Evolutionary conservation across 2,113 vertebrate genomes (phyloP), one percentile per base, ranked within the genome.

Genomic region (Myrmecophaga tridactyla): DNA sequence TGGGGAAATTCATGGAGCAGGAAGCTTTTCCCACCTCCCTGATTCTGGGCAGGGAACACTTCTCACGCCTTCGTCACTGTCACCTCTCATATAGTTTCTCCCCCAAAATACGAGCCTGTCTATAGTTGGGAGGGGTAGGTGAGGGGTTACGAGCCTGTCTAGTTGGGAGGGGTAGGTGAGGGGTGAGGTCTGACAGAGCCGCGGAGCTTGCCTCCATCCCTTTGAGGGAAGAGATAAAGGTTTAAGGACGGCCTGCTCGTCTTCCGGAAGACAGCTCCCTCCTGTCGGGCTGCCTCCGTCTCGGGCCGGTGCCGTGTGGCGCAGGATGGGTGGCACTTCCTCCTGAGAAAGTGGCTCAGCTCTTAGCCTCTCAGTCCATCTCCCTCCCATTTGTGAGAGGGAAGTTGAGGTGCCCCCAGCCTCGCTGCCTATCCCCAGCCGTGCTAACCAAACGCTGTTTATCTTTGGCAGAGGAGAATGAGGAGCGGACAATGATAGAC

Each of bases 401-500:
- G 51, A 6, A 12, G 1, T 48, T 0, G 4, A 29, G 39, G 7
- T 62, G 20, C 81, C 83, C 41, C 43, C 25, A 36, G 23, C 2
- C 0, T 4, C 58, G 29, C 76, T 41, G 29, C 5, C 27, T 31
- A 0, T 58, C 43, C 25, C 34, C 41, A 23, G 29, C 7, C 0
- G 3, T 1, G 46, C 94, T 97, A 56, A 96, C 88, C 10, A 0
- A 8, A 4, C 69, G 94, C 73, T 48, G 56, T 6, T 97, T 95
- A 83, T 96, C 3, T 93, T 90, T 25, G 9, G n/a, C 98, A 99
- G 99, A 99, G 97, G 99, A 99, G 97, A 99, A 99, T 29, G 99
- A 99, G 43, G 99, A 99, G 23, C 99, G 99, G 80, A 99, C 98
- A 0, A 99, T 99, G 99, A 98, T 99, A 7, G 99, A 99, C 96